phyloP scores from a whole-genome alignment of 2,113 vertebrate genomes.

The Cardinalis cardinalis region DNA sequence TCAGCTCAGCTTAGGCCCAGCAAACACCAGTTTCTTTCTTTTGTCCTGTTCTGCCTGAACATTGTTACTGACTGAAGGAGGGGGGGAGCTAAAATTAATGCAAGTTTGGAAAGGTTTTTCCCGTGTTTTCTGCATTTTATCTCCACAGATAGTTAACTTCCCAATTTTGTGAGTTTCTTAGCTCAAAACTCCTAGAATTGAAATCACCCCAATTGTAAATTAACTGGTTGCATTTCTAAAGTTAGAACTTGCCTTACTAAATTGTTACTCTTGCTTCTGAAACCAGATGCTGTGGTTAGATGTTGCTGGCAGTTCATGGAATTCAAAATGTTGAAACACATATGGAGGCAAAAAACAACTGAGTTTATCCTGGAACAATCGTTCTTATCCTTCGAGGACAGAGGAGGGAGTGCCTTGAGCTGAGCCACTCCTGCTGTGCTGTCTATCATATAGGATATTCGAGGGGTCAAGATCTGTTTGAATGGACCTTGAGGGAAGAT shows the following conservation, averaged over 20 bases:
- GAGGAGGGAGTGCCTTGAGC: not conserved
- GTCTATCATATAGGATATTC: fast-evolving
- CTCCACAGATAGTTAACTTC: not conserved
- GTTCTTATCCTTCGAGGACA: not conserved
- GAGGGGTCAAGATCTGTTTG: not conserved
- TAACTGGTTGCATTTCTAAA: not conserved
- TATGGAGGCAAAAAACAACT: not conserved
- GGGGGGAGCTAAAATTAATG: not conserved
- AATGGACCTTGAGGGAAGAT: not conserved
- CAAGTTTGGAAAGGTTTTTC: not conserved
- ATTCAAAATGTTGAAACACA: not conserved
- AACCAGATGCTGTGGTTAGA: not conserved
- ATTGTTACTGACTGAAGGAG: not conserved
- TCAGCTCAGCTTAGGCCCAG: not conserved
- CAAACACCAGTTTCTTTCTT: not conserved
- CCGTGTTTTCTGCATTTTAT: not conserved
- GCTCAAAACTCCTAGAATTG: not conserved
- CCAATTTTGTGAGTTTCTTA: not conserved
- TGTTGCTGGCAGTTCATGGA: not conserved
- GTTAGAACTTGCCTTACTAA: not conserved
- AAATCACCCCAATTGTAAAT: not conserved
- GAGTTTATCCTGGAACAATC: not conserved
- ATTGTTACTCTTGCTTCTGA: not conserved
- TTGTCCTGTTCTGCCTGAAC: not conserved
- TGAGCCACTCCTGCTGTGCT: not conserved